phyloP scores from a whole-genome alignment of 1,140 invertebrate genomes.

The Tigriopus japonicus region DNA sequence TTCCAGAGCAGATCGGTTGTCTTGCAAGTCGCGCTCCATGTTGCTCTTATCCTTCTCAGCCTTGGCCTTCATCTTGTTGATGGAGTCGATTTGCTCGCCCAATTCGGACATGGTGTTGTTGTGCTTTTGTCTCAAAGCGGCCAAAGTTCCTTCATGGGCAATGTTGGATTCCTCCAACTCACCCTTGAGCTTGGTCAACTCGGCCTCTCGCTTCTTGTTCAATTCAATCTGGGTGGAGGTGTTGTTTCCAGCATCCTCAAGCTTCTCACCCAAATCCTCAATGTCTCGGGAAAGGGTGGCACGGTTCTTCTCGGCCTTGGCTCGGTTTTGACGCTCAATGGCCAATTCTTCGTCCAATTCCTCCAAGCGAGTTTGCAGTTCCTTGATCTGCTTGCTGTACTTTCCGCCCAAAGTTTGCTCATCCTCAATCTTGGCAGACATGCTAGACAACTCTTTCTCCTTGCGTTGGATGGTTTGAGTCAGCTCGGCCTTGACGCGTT shows the following conservation, averaged over 20 bases:
- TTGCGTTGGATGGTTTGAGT: slow-evolving; percentile 74
- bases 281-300: slow-evolving; percentile 36
- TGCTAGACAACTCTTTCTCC: slow-evolving; percentile 85
- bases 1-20: slow-evolving; percentile 71
- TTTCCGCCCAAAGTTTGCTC: slow-evolving; percentile 37
- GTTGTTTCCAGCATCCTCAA: slow-evolving; percentile 74
- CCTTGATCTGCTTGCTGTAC: slow-evolving; percentile 41
- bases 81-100: slow-evolving; percentile 96
- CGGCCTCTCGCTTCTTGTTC: slow-evolving; percentile 43
- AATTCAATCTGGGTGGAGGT: slow-evolving; percentile 65
- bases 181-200: slow-evolving; percentile 41
- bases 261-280: slow-evolving; percentile 36
- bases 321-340: slow-evolving; percentile 72
- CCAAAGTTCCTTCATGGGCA: slow-evolving; percentile 87
- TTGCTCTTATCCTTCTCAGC: slow-evolving; percentile 43
- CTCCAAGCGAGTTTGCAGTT: slow-evolving; percentile 33
- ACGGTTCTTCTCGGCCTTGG: slow-evolving; percentile 39
- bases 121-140: slow-evolving; percentile 94
- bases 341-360: slow-evolving; percentile 42
- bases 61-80: slow-evolving; percentile 91
- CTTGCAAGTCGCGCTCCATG: slow-evolving; percentile 82
- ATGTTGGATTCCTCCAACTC: slow-evolving; percentile 96
- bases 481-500: slow-evolving; percentile 39
- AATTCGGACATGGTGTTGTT: slow-evolving; percentile 95
- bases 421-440: slow-evolving; percentile 43